Evolutionary conservation across 2,888 invertebrate genomes (phyloP), one percentile per base, ranked within the genome.

Genomic region (Papilio gigon): DNA sequence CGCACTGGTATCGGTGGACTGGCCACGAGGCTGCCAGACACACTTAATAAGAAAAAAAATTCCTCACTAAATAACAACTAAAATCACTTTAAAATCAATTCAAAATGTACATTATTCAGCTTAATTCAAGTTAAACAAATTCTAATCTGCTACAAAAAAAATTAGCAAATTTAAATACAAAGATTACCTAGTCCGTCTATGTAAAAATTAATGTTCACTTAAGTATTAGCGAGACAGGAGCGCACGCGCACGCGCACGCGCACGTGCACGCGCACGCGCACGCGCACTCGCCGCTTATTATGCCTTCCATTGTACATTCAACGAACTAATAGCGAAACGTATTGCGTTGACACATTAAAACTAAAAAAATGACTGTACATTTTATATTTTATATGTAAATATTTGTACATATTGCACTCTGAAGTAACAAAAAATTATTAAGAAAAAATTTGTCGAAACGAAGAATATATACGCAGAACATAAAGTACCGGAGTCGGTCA

Each of bases 321-420:
- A 88, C 87, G 86, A 86, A 87, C 84, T 80, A 82, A 79, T 83
- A 87, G 84, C 84, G 84, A 88, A 84, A 81, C 78, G 82, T 88
- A 90, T 90, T 90, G 89, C 90, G 90, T 90, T 86, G 89, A 89
- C 86, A 86, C 80, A 89, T 90, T 90, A 91, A 86, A 91, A 90
- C 90, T 90, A 91, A 90, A 89, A 67, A 91, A 85, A 82, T 90
- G 84, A 91, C 92, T 91, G 91, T 92, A 91, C 91, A 91, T 80
- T 85, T 86, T 85, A 89, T 89, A 89, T 88, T 88, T 93, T 82
- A 85, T 86, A 90, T 91, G 91, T 91, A 92, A 93, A 93, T 94
- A 94, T 94, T 94, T 94, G 94, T 94, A 94, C 94, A 94, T 94
- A 94, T 94, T 94, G 94, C 94, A 94, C 94, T 94, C 94, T 93